phyloP scores from a whole-genome alignment of 1,140 invertebrate species.

The Druon quercuslanigerum region DNA sequence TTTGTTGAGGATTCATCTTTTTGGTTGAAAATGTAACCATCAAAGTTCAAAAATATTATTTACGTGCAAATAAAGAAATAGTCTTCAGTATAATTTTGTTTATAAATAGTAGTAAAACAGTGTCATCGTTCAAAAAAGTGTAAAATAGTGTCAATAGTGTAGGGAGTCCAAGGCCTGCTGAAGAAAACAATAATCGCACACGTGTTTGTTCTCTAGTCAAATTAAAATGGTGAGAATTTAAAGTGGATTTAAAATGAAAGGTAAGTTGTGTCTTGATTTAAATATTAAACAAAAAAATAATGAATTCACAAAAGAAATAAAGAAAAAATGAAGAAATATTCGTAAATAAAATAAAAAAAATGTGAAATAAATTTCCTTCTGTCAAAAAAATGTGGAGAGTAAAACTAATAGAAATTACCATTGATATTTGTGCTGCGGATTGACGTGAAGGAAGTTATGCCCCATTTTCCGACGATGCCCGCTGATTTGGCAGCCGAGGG shows the following conservation, averaged over 20 bases:
- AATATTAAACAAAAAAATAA: background rate
- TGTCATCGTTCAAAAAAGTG: too few relatives aligned
- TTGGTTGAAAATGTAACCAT: too few relatives aligned
- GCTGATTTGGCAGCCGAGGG: conserved; percentile 91
- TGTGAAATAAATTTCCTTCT: background rate
- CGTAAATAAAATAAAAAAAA: conserved; percentile 23
- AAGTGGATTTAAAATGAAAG: background rate
- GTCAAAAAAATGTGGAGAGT: background rate
- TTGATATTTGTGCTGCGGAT: conserved; percentile 85
- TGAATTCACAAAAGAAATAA: conserved; percentile 26
- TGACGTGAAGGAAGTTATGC: conserved; percentile 94
- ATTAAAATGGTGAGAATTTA: too few relatives aligned
- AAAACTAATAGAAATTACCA: conserved; percentile 72
- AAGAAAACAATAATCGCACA: too few relatives aligned
- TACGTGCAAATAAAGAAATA: too few relatives aligned
- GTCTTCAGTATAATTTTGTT: too few relatives aligned
- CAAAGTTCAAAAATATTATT: too few relatives aligned
- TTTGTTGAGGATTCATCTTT: too few relatives aligned
- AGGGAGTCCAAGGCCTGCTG: too few relatives aligned
- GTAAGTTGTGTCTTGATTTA: background rate
- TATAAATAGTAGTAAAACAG: too few relatives aligned
- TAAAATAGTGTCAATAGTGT: too few relatives aligned
- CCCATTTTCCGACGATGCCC: conserved; percentile 94
- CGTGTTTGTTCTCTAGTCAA: too few relatives aligned
- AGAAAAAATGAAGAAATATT: conserved; percentile 10